Percentiles rank a stretch among this genome's conserved stretches.
Evolutionary conservation across 2,113 vertebrate species (phyloP).

Genomic region (Leucopternis melanops): DNA sequence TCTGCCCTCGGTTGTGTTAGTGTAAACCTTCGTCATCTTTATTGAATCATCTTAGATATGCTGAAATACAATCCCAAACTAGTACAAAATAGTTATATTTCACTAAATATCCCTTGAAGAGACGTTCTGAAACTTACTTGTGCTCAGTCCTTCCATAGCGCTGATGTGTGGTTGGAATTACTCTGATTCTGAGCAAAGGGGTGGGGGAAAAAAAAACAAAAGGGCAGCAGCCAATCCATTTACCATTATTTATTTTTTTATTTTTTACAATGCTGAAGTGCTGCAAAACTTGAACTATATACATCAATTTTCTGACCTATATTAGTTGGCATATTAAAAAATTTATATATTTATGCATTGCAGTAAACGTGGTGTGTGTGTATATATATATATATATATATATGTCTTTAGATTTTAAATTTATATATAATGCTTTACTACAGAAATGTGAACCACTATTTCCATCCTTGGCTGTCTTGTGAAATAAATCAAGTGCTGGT

Average conservation of each 20-base stretch:
- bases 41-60: background rate
- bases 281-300: conserved; percentile 66
- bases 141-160: background rate
- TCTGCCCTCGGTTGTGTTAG: conserved; percentile 14
- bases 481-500: conserved; percentile 47
- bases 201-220: background rate
- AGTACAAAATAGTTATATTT: background rate
- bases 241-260: conserved; percentile 23
- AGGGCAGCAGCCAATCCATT: conserved; percentile 16
- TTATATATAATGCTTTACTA: conserved; percentile 58
- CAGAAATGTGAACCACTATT: conserved; percentile 57
- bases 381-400: conserved; percentile 25
- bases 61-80: background rate
- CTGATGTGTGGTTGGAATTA: background rate
- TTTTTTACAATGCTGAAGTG: conserved; percentile 54
- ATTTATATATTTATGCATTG: conserved; percentile 54
- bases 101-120: background rate
- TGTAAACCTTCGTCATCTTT: background rate
- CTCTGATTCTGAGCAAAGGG: background rate
- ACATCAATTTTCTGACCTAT: conserved; percentile 53
- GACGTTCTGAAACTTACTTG: background rate
- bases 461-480: conserved; percentile 48
- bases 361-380: background rate
- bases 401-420: conserved; percentile 55
- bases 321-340: conserved; percentile 10